Evolutionary conservation across 2,113 vertebrate genomes (phyloP).

Genomic region (Columba livia): DNA sequence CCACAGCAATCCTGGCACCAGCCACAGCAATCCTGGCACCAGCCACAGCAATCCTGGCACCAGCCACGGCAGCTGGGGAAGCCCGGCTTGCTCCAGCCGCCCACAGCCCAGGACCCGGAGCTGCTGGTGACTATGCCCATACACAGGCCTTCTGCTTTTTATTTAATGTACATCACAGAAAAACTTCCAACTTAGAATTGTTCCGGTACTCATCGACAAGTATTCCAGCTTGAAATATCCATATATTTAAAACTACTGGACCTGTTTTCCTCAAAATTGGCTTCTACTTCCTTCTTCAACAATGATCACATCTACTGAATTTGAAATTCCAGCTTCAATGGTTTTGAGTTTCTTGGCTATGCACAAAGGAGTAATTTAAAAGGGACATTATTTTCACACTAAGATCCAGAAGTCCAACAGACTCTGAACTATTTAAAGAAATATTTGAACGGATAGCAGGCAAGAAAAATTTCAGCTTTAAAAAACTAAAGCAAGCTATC

Average conservation of each 20-base stretch:
- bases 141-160: not conserved
- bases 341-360: not conserved
- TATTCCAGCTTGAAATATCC: not conserved
- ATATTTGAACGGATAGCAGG: not conserved
- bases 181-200: not conserved
- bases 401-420: not conserved
- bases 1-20: no score
- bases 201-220: not conserved
- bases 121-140: rapidly evolving
- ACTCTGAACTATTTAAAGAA: not conserved
- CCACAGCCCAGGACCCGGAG: not conserved
- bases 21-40: no score
- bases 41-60: not conserved
- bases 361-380: not conserved
- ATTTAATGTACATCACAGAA: not conserved
- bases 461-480: not conserved
- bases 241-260: not conserved
- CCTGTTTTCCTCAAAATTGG: not conserved
- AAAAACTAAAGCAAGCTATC: not conserved
- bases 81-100: not conserved
- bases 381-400: not conserved
- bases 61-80: rapidly evolving
- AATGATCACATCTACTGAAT: not conserved
- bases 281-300: not conserved
- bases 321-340: not conserved